Conservation (phyloP, 2,113 vertebrate species). For the Dicaeum eximium region DNA sequence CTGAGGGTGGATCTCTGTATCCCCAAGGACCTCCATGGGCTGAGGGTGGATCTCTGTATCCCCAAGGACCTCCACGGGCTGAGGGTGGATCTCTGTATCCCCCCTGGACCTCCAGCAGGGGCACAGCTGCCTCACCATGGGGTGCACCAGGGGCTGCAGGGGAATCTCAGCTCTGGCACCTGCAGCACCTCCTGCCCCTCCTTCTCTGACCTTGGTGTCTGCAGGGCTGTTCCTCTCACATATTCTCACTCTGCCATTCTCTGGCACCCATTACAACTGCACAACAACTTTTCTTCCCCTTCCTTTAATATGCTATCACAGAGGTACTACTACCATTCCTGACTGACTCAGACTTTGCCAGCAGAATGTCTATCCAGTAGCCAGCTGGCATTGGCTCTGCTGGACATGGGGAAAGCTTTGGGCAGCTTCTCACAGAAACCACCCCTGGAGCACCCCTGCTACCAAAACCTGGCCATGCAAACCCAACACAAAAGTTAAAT, state of each 20-base stretch:
- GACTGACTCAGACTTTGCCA: rapidly evolving
- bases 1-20: neutral
- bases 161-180: rapidly evolving
- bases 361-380: rapidly evolving
- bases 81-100: neutral
- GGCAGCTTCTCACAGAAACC: neutral
- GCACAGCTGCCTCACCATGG: neutral
- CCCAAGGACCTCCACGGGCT: rapidly evolving
- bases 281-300: neutral
- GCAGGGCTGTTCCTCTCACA: rapidly evolving
- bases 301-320: neutral
- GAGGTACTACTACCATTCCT: neutral
- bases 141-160: rapidly evolving
- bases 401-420: rapidly evolving
- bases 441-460: neutral
- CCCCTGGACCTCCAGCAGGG: neutral
- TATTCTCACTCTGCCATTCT: neutral
- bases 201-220: neutral
- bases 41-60: neutral
- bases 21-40: too few species aligned
- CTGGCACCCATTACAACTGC: neutral
- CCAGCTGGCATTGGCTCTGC: rapidly evolving
- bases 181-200: neutral
- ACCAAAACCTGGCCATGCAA: neutral
- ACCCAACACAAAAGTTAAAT: neutral